Evolutionary conservation across 2,113 vertebrate genomes (phyloP), one percentile per base, ranked within the genome.

Genomic region (Centropus unirufus): DNA sequence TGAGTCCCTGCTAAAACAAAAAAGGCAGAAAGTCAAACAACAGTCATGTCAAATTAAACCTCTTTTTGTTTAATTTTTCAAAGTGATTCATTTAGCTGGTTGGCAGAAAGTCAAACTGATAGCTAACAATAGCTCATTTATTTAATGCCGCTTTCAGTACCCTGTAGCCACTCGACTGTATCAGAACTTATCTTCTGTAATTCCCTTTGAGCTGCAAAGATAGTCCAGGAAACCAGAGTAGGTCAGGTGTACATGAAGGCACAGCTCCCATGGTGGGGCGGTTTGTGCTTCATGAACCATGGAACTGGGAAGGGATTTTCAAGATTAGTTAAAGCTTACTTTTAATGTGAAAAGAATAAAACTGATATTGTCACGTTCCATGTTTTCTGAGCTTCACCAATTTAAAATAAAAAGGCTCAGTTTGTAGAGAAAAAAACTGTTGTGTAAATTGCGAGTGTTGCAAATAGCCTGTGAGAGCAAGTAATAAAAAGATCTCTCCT

Each of bases 111-210:
- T 82, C 95, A 90, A 94, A 83, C 89, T 95, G 96, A 96, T 93
- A 95, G 64, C 84, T 91, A 96, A 94, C 93, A 96, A 96, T 96
- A 95, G 87, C 39, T 92, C 94, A 94, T 93, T 96, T 95, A 89
- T 96, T 96, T 87, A 84, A 75, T 46, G 89, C 83, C 20, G 27
- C 83, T 93, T 95, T 93, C 88, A 92, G 86, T 96, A 90, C 68
- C 57, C 57, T 83, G 61, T 84, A 90, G 85, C 54, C 95, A 95
- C 85, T 95, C 14, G 5, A 57, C 92, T 94, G 93, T 83, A 89
- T 81, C 92, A 78, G 92, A 72, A 93, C 92, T 96, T 96, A 96
- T 96, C 95, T 96, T 89, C 77, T 46, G n/a, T 87, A 92, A 59
- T 89, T 97, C 90, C 81, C 68, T 94, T 94, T 94, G 93, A 90